Evolutionary conservation across 1,140 invertebrate species (phyloP).

Genomic region (Cotesia chilonis): DNA sequence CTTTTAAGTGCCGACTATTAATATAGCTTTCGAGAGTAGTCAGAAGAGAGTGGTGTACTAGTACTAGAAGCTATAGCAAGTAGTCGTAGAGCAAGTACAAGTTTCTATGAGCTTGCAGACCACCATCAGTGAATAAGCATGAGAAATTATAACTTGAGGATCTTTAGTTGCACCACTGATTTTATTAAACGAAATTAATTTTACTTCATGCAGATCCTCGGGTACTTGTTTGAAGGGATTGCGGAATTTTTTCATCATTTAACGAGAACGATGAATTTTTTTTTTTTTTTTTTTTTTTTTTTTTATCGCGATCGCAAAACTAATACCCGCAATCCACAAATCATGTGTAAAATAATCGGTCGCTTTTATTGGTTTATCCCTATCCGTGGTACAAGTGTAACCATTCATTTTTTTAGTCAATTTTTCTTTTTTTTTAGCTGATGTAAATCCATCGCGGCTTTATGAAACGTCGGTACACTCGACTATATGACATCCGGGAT

Average conservation of each 20-base stretch:
- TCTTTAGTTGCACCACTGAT: background rate
- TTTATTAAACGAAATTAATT: background rate
- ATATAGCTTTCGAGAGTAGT: slow-evolving; percentile 57
- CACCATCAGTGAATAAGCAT: slow-evolving; percentile 11
- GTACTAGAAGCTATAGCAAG: slow-evolving; percentile 47
- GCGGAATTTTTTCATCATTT: background rate
- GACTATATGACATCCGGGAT: slow-evolving; percentile 4
- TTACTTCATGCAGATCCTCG: background rate
- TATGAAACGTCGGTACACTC: slow-evolving; percentile 19
- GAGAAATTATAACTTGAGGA: background rate
- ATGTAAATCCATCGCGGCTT: slow-evolving; percentile 32
- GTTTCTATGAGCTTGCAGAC: slow-evolving; percentile 37
- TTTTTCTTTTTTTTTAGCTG: slow-evolving; percentile 12
- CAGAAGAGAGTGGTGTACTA: slow-evolving; percentile 10
- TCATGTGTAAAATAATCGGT: slow-evolving; percentile 44
- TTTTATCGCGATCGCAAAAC: slow-evolving; percentile 39
- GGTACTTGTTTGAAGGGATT: background rate
- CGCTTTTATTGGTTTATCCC: slow-evolving; percentile 44
- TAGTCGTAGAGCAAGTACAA: slow-evolving; percentile 41
- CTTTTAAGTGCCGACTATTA: slow-evolving; percentile 64
- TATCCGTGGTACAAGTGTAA: slow-evolving; percentile 22
- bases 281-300: slow-evolving; percentile 40
- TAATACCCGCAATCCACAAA: slow-evolving; percentile 43
- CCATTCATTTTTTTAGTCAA: slow-evolving; percentile 22
- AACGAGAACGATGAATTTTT: slow-evolving; percentile 28